phyloP scores from a whole-genome alignment of 2,113 vertebrate genomes.

The Prinia subflava region DNA sequence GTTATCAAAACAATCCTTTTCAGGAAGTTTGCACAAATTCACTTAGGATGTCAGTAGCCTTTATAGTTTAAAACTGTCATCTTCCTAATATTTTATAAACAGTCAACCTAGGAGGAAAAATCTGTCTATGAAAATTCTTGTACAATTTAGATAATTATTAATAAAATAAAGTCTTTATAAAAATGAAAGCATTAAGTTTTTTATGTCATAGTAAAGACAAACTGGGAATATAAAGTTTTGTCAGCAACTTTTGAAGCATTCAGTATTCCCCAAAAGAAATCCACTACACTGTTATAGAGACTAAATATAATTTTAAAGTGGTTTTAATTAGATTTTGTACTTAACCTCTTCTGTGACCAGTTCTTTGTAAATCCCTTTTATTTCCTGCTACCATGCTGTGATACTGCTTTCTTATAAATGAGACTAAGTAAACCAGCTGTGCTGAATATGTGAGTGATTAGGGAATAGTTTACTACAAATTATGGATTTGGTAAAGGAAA shows the following conservation, averaged over 20 bases:
- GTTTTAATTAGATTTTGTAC: conserved; percentile 34
- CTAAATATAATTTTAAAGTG: neutral
- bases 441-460: neutral
- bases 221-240: neutral
- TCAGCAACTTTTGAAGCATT: neutral
- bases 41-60: neutral
- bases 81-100: neutral
- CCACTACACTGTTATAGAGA: neutral
- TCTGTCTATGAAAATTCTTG: neutral
- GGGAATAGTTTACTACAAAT: neutral
- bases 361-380: conserved; percentile 33
- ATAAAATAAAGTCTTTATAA: neutral
- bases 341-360: conserved; percentile 33
- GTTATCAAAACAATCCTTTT: neutral
- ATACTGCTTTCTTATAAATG: neutral
- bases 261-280: neutral
- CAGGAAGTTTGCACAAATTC: neutral
- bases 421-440: neutral
- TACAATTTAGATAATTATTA: neutral
- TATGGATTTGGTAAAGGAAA: neutral
- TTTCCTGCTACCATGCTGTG: conserved; percentile 41
- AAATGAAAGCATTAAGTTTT: neutral
- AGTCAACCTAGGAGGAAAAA: neutral
- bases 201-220: neutral
- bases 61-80: neutral